Conservation (phyloP, 2,888 invertebrate genomes). For the Microchrysa polita region DNA sequence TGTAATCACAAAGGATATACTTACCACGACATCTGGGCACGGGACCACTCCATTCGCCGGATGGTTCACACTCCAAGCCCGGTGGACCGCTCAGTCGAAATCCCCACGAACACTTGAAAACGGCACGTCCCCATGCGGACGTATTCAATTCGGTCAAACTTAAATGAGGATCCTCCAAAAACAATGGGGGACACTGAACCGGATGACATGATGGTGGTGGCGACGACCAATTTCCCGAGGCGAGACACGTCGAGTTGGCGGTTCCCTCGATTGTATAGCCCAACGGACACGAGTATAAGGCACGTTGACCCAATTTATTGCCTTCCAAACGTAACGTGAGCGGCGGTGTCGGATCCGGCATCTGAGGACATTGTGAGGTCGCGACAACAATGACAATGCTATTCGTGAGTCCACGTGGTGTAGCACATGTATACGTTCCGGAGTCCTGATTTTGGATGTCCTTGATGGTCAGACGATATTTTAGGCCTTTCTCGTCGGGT, state of each 20-base stretch:
- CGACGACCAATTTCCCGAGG: constrained; percentile 84
- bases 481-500: constrained; percentile 76
- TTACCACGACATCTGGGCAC: constrained; percentile 81
- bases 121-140: constrained; percentile 80
- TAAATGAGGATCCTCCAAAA: constrained; percentile 75
- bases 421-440: constrained; percentile 85
- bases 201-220: constrained; percentile 77
- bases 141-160: constrained; percentile 82
- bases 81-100: constrained; percentile 80
- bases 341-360: constrained; percentile 70
- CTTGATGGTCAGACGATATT: constrained; percentile 82
- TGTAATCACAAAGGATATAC: constrained; percentile 57
- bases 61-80: constrained; percentile 80
- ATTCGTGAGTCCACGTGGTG: constrained; percentile 78
- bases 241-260: constrained; percentile 82
- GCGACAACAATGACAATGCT: constrained; percentile 70
- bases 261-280: constrained; percentile 83
- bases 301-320: constrained; percentile 78
- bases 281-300: constrained; percentile 73
- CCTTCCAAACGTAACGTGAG: constrained; percentile 80
- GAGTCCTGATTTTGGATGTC: constrained; percentile 85
- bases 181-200: constrained; percentile 80
- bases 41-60: constrained; percentile 82
- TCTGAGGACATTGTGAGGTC: constrained; percentile 74
- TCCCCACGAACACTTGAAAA: constrained; percentile 87